Conservation (phyloP, 2,797 vertebrate species). For the Ptychadena robeensis region DNA sequence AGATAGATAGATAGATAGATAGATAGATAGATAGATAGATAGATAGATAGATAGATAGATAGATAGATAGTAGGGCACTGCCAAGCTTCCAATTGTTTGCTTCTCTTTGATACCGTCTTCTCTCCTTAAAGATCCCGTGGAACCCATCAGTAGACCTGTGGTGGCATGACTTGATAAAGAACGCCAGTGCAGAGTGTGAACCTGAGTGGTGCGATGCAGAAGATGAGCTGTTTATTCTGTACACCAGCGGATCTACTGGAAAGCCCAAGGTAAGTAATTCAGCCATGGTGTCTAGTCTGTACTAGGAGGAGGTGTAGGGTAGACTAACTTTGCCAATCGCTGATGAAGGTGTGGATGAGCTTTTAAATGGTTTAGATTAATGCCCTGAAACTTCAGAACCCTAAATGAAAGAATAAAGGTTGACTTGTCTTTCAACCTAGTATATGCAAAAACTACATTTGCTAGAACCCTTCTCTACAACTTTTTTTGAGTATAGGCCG, state of each 20-base stretch:
- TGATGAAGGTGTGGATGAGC: too few species aligned
- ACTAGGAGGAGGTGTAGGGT: too few species aligned
- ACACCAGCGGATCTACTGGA: constrained; percentile 95
- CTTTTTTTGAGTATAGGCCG: too few species aligned
- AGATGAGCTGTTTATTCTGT: constrained; percentile 94
- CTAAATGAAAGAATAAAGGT: too few species aligned
- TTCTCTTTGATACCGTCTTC: neutral
- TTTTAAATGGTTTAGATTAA: too few species aligned
- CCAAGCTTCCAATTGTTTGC: neutral
- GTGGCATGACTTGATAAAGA: constrained; percentile 85
- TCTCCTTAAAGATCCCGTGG: constrained; percentile 83
- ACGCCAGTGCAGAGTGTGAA: constrained; percentile 84
- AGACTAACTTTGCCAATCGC: too few species aligned
- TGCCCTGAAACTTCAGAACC: too few species aligned
- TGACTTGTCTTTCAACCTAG: too few species aligned
- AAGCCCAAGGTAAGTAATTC: constrained; percentile 87
- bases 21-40: neutral
- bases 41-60: neutral
- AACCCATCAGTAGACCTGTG: constrained; percentile 85
- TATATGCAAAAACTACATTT: too few species aligned
- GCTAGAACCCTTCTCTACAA: too few species aligned
- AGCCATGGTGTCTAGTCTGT: neutral
- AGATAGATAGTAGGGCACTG: neutral
- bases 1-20: neutral
- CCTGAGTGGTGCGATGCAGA: constrained; percentile 94